These are phyloP conservation scores for Beris morrisii DNA, from an alignment of 2,888 invertebrate genomes.

Conservation along the genomic window DNA sequence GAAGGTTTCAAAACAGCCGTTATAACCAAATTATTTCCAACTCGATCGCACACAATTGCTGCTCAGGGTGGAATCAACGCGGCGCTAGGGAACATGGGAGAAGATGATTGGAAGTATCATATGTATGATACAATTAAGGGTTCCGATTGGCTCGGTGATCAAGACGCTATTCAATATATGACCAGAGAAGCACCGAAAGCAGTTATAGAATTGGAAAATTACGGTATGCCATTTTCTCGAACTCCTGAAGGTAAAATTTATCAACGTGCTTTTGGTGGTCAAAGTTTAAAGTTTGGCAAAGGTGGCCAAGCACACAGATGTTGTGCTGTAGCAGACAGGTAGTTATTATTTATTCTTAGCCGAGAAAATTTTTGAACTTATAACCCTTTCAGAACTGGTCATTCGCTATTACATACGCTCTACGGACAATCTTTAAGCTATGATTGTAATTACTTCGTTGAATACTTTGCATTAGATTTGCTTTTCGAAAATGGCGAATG, in stretches of 20 bases:
- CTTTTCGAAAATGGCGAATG: conserved; percentile 90
- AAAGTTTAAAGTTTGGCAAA: conserved; percentile 90
- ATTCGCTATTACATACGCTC: conserved; percentile 90
- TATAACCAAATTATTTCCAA: conserved; percentile 92
- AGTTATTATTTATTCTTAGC: background rate
- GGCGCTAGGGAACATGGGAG: conserved; percentile 87
- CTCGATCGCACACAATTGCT: conserved; percentile 93
- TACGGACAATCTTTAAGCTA: conserved; percentile 93
- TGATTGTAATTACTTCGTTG: conserved; percentile 94
- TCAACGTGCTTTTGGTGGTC: conserved; percentile 95
- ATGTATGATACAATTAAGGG: conserved; percentile 97
- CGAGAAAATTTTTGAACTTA: background rate
- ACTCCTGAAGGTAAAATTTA: conserved; percentile 91
- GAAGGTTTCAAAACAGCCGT: conserved; percentile 94
- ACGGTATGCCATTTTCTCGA: conserved; percentile 94
- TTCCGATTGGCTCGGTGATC: conserved; percentile 95
- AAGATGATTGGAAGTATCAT: conserved; percentile 92
- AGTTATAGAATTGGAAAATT: conserved; percentile 83
- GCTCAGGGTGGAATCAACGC: conserved; percentile 98
- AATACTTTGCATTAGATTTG: conserved; percentile 93
- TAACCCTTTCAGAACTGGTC: conserved; percentile 73
- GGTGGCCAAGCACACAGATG: conserved; percentile 94
- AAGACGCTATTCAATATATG: conserved; percentile 97
- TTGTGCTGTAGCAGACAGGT: conserved; percentile 86
- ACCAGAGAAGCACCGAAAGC: conserved; percentile 82